Evolutionary conservation across 2,113 vertebrate species (phyloP).

Genomic region (Pachycephala philippinensis): DNA sequence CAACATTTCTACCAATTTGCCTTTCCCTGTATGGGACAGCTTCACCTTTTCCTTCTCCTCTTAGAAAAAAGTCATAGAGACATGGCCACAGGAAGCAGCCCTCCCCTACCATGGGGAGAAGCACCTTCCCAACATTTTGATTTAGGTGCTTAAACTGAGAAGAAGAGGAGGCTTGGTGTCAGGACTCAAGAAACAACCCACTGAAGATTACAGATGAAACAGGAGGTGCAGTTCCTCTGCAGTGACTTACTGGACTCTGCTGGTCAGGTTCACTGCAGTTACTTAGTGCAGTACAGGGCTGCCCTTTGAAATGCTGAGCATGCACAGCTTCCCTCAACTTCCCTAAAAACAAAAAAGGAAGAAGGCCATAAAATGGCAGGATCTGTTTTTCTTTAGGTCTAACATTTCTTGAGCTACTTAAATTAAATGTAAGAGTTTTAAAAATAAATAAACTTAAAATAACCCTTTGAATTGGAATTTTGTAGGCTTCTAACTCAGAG

Average conservation of each 20-base stretch:
- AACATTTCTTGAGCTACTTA: not conserved
- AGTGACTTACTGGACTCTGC: not conserved
- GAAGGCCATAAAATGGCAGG: not conserved
- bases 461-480: not conserved
- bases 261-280: not conserved
- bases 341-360: not conserved
- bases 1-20: not conserved
- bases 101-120: not conserved
- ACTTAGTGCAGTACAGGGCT: not conserved
- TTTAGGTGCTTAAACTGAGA: not conserved
- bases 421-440: not conserved
- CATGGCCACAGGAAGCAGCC: accelerated
- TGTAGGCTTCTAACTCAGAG: not conserved
- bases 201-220: not conserved
- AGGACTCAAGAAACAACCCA: not conserved
- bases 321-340: not conserved
- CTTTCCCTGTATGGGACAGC: not conserved
- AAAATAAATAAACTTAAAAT: not conserved
- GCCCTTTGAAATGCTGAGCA: not conserved
- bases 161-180: not conserved
- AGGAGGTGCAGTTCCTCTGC: not conserved
- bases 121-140: not conserved
- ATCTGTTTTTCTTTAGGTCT: not conserved
- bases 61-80: not conserved
- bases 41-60: not conserved